Percentiles rank a stretch among this genome's conserved stretches.
These are phyloP conservation scores for Meloidogyne exigua DNA, from an alignment of 1,140 invertebrate genomes.

Conservation along the genomic window DNA sequence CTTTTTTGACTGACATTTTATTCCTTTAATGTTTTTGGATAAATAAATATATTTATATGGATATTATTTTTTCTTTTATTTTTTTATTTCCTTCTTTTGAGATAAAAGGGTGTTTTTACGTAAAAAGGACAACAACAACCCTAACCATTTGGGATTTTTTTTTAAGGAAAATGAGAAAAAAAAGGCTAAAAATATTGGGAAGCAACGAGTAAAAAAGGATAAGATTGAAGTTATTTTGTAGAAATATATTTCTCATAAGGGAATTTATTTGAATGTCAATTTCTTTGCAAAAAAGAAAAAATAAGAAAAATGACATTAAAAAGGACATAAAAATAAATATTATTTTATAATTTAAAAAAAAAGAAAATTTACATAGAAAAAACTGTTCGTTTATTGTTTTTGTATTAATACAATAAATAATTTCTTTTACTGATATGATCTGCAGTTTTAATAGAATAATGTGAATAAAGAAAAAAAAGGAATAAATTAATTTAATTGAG, in stretches of 20 bases:
- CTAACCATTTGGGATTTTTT: background rate
- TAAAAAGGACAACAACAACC: background rate
- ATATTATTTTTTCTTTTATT: too few species aligned
- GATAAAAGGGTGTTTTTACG: too few species aligned
- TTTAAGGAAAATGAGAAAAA: background rate
- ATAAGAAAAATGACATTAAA: background rate
- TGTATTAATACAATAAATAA: too few species aligned
- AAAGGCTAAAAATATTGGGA: constrained; percentile 4
- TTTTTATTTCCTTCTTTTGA: background rate
- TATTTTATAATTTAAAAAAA: background rate
- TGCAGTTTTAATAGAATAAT: too few species aligned
- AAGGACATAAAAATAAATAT: background rate
- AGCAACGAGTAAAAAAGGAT: background rate
- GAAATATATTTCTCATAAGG: background rate
- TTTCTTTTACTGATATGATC: too few species aligned
- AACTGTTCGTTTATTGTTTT: background rate
- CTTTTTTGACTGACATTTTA: too few species aligned
- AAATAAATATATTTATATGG: too few species aligned
- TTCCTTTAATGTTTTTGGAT: too few species aligned
- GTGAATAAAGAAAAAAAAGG: too few species aligned
- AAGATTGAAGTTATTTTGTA: background rate
- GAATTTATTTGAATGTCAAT: constrained; percentile 5
- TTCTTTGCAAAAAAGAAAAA: background rate
- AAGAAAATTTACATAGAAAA: too few species aligned
- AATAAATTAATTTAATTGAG: too few species aligned